Evolutionary conservation across 2,888 invertebrate species (phyloP), one percentile per base, ranked within the genome.

Genomic region (Melanchra persicariae): DNA sequence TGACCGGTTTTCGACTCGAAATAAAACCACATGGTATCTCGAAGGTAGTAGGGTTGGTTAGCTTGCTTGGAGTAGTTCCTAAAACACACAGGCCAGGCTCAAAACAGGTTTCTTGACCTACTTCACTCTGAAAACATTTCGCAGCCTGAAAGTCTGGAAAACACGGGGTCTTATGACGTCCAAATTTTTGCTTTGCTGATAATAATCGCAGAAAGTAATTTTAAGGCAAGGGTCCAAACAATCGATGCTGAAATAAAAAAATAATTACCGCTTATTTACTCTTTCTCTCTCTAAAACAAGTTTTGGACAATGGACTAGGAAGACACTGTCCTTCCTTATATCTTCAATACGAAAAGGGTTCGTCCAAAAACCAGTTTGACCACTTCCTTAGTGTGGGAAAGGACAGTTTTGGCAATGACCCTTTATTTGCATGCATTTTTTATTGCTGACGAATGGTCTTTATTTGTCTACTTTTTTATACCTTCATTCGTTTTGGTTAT

Each of bases 361-460:
- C 91, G 92, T 91, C 92, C 92, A 87, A 85, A 91, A 94, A 95
- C 95, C 92, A 85, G 94, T 95, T 90, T 92, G 92, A 93, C 93
- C 93, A 87, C 91, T 92, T 93, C 87, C 83, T 47, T 70, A 75
- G 84, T 91, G 93, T 94, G 94, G 90, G 94, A 95, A 95, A 92
- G 92, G 93, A 90, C 93, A 93, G 89, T 84, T 67, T 69, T 30
- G 45, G 61, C 82, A 91, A 87, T 93, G 93, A 94, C 94, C 94
- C 91, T 91, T 93, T 93, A 94, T 93, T 93, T 93, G 92, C 93
- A 93, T 93, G 45, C 19, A 45, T 2, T 77, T 71, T 15, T 52
- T 60, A 40, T 40, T 2, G n/a, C n/a, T 24, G 51, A 15, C 8
- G n/a, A n/a, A 0, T 6, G 43, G 37, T 49, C 19, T 37, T 37